These are phyloP conservation scores for Ciconia boyciana DNA, from an alignment of 2,113 vertebrate genomes.

Conservation along the genomic window DNA sequence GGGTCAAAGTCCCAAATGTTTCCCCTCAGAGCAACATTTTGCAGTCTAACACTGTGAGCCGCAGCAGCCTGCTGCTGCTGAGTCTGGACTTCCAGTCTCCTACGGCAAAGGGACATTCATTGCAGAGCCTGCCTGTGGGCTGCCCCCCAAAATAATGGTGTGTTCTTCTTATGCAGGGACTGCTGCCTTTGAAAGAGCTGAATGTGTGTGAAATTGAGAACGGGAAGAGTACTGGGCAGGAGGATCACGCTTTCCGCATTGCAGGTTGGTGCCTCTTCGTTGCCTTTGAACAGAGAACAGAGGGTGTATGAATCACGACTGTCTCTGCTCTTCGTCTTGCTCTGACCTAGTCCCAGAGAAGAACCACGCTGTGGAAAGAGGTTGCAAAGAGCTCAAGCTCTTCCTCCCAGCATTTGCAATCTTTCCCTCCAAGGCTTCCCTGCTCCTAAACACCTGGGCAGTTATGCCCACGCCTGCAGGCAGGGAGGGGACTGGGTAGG, in stretches of 20 bases:
- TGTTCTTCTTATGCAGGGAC: slow-evolving; percentile 73
- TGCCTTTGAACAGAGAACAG: not conserved
- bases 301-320: not conserved
- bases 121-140: not conserved
- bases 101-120: not conserved
- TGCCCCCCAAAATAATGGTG: fast-evolving
- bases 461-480: not conserved
- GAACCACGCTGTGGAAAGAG: not conserved
- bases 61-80: not conserved
- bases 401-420: not conserved
- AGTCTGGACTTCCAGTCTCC: not conserved
- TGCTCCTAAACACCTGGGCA: not conserved
- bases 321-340: not conserved
- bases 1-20: not conserved
- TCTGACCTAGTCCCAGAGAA: not conserved
- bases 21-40: not conserved
- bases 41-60: not conserved
- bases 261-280: slow-evolving; percentile 74
- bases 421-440: not conserved
- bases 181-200: slow-evolving; percentile 88
- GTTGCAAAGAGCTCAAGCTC: not conserved
- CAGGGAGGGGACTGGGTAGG: not conserved
- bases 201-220: slow-evolving; percentile 73
- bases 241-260: slow-evolving; percentile 85
- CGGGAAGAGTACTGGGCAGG: slow-evolving; percentile 61